Evolutionary conservation across 2,888 invertebrate genomes (phyloP).

Genomic region (Notodonta ziczac): DNA sequence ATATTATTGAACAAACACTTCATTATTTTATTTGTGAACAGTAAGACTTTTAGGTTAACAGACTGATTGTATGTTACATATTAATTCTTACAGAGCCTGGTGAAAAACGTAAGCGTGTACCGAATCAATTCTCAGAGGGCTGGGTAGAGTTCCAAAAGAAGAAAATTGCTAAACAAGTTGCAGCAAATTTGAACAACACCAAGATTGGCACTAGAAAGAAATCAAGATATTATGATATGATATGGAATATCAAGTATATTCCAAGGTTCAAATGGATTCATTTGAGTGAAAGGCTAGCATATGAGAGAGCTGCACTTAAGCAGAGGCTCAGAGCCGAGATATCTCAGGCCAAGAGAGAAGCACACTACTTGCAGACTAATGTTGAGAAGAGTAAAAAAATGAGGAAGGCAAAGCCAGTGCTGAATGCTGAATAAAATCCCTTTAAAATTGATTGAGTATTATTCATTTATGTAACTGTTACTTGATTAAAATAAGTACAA

Average conservation of each 20-base stretch:
- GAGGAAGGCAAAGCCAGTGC: conserved; percentile 71
- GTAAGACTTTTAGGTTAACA: too few relatives aligned
- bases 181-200: conserved; percentile 92
- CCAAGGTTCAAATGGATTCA: conserved; percentile 98
- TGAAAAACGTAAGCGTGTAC: conserved; percentile 82
- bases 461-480: background rate
- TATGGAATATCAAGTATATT: conserved; percentile 99
- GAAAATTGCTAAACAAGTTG: conserved; percentile 94
- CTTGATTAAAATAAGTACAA: conserved; percentile 1
- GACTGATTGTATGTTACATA: background rate
- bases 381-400: conserved; percentile 91
- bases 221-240: conserved; percentile 93
- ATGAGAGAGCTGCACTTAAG: conserved; percentile 95
- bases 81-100: conserved; percentile 67
- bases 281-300: conserved; percentile 95
- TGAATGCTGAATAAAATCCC: conserved; percentile 30
- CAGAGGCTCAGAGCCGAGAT: conserved; percentile 95
- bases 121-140: conserved; percentile 93
- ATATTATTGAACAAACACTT: too few relatives aligned
- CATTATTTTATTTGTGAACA: too few relatives aligned
- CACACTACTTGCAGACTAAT: conserved; percentile 93
- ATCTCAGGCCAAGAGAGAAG: conserved; percentile 95
- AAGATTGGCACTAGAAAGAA: conserved; percentile 94
- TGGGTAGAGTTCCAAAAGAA: conserved; percentile 98
- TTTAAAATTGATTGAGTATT: conserved; percentile 4